Conservation (phyloP, 2,888 invertebrate species). For the Stenodema calcarata region DNA sequence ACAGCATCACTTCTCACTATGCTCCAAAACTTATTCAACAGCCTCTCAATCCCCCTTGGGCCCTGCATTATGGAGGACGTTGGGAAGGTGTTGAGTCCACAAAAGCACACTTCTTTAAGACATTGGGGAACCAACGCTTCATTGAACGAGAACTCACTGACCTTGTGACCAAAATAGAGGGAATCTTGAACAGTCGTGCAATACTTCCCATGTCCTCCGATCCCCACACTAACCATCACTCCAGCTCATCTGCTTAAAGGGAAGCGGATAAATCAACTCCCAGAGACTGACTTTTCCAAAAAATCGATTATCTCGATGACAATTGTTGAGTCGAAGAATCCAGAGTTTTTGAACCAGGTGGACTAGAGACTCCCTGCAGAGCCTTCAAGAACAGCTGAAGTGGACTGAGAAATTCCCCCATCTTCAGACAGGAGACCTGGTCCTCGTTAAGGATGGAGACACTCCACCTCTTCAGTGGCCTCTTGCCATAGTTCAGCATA, state of each 20-base stretch:
- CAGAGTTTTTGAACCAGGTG: too few relatives aligned
- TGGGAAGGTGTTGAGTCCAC: not conserved
- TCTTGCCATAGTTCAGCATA: too few relatives aligned
- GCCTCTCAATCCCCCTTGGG: not conserved
- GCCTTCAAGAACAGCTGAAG: too few relatives aligned
- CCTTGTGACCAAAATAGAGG: slow-evolving; percentile 9
- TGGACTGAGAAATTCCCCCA: too few relatives aligned
- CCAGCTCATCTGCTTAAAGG: not conserved
- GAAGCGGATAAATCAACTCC: not conserved
- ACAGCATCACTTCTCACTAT: not conserved
- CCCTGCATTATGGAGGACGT: not conserved
- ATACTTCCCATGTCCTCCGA: slow-evolving; percentile 7
- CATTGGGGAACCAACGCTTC: slow-evolving; percentile 3
- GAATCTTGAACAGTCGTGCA: slow-evolving; percentile 33
- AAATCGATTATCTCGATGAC: slow-evolving; percentile 24
- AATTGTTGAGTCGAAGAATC: too few relatives aligned
- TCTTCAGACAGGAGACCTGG: too few relatives aligned
- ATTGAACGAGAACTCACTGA: slow-evolving; percentile 15
- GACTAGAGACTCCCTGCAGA: too few relatives aligned
- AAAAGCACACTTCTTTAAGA: not conserved
- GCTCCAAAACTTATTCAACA: not conserved
- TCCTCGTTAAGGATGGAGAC: too few relatives aligned
- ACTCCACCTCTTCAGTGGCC: too few relatives aligned
- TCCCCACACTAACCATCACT: not conserved
- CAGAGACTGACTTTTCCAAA: not conserved